phyloP scores from a whole-genome alignment of 2,797 vertebrate genomes.

The Odontamblyopus lacepedii region DNA sequence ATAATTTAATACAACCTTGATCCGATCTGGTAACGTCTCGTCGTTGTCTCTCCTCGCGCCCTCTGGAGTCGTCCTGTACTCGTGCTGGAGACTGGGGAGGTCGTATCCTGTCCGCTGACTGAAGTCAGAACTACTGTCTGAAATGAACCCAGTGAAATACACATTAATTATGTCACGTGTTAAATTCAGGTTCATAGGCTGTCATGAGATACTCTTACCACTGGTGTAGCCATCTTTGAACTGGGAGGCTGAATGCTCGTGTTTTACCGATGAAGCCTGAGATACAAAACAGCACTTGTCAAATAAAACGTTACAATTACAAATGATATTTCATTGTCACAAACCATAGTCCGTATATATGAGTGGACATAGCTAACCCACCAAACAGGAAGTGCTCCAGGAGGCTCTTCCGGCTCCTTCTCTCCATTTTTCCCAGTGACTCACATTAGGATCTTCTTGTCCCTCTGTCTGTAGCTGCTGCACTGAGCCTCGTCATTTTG shows the following conservation, averaged over 20 bases:
- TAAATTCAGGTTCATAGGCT: too few relatives aligned
- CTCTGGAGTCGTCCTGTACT: slow-evolving; percentile 82
- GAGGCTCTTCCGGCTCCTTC: too few relatives aligned
- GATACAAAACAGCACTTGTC: slow-evolving; percentile 39
- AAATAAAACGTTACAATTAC: not conserved
- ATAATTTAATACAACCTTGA: slow-evolving; percentile 82
- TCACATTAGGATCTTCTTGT: too few relatives aligned
- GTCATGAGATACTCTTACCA: slow-evolving; percentile 66
- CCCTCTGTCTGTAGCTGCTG: too few relatives aligned
- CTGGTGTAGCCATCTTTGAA: slow-evolving; percentile 87
- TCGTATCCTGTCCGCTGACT: slow-evolving; percentile 84
- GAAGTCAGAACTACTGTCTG: slow-evolving; percentile 93
- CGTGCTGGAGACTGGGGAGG: slow-evolving; percentile 75
- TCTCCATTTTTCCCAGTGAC: too few relatives aligned
- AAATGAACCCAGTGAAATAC: slow-evolving; percentile 10
- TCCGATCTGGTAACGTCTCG: slow-evolving; percentile 86
- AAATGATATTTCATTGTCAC: not conserved
- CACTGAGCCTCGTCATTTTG: too few relatives aligned
- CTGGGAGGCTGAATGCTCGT: slow-evolving; percentile 70
- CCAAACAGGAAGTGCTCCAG: too few relatives aligned
- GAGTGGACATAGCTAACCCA: too few relatives aligned
- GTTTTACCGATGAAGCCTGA: slow-evolving; percentile 74
- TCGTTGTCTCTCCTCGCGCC: slow-evolving; percentile 82
- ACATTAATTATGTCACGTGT: too few relatives aligned
- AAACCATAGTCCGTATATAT: not conserved